Base-by-base conservation (phyloP, 1,140 invertebrate genomes). In the Phenacoccus solenopsis region DNA sequence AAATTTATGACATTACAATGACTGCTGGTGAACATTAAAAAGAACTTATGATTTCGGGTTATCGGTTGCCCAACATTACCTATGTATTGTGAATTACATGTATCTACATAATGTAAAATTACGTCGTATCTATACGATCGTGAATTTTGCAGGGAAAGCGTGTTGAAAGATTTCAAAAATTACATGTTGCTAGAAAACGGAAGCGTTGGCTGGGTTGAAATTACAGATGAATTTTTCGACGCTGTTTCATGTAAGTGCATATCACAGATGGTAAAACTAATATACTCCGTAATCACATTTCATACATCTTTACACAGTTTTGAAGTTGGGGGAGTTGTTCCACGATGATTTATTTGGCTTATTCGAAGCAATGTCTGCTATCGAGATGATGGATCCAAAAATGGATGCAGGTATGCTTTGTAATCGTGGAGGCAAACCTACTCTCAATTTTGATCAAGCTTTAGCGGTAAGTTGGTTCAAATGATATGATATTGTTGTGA, bases 311-410 rank as follows among this genome's bases (percentile, higher is more conserved):
- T 76, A 76, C 75, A 30, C 73, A 91, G 92, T 91, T 76, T 78
- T 97, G 38, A 82, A 91, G 74, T 80, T 96, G 49, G 94, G 93
- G 20, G 93, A 97, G 80, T 79, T 97, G 12, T 79, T 95, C 13
- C 92, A 96, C 77, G 92, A 96, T 84, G 88, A 91, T 68, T 78
- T 91, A 21, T 95, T 98, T 85, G 94, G 94, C 0, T 80, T 98
- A 21, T 97, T 97, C 83, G 96, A 98, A 80, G 96, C 96, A 0
- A 98, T 98, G 96, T 97, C 94, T 10, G 96, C 96, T 0, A 98
- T 98, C 77, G 96, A 98, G 80, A 97, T 98, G 92, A 98, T 98
- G 96, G 96, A 98, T 80, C 94, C 95, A 0, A 98, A 98, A 84
- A 98, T 98, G 96, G 96, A 98, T 84, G 94, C 94, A 56, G 96